Conservation (phyloP, 1,140 invertebrate species). For the Bursaphelenchus mucronatus region DNA sequence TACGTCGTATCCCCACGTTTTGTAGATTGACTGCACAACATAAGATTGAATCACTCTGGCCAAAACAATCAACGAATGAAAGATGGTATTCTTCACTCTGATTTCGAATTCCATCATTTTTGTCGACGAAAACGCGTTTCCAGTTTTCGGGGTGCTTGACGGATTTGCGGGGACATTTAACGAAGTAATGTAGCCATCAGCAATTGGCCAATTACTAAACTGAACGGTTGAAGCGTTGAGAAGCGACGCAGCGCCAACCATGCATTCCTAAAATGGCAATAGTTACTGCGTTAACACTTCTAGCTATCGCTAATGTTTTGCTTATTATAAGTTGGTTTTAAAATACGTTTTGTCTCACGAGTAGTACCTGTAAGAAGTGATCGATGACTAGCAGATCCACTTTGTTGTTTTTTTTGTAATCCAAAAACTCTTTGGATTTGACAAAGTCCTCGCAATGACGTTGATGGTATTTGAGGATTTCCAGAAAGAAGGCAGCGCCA, state of each 20-base stretch:
- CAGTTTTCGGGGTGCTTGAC: slow-evolving; percentile 44
- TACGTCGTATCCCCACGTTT: slow-evolving; percentile 38
- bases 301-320: not conserved
- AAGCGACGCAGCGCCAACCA: slow-evolving; percentile 41
- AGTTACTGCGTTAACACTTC: not conserved
- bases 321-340: not conserved
- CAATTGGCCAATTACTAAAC: slow-evolving; percentile 55
- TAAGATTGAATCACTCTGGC: slow-evolving; percentile 39
- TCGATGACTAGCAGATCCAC: slow-evolving; percentile 49
- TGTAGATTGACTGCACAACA: slow-evolving; percentile 38
- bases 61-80: slow-evolving; percentile 40
- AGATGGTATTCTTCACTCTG: slow-evolving; percentile 44
- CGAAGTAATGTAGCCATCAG: slow-evolving; percentile 52
- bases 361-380: slow-evolving; percentile 50
- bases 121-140: slow-evolving; percentile 34
- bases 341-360: no score
- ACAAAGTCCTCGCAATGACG: slow-evolving; percentile 39
- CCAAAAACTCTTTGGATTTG: slow-evolving; percentile 25
- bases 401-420: slow-evolving; percentile 24
- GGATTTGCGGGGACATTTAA: slow-evolving; percentile 50
- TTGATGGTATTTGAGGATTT: slow-evolving; percentile 38
- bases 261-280: slow-evolving; percentile 43
- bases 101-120: slow-evolving; percentile 36
- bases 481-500: slow-evolving; percentile 32
- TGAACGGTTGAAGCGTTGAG: slow-evolving; percentile 51